Base-by-base conservation (phyloP, 2,888 invertebrate genomes). In the Diarsia mendica region DNA sequence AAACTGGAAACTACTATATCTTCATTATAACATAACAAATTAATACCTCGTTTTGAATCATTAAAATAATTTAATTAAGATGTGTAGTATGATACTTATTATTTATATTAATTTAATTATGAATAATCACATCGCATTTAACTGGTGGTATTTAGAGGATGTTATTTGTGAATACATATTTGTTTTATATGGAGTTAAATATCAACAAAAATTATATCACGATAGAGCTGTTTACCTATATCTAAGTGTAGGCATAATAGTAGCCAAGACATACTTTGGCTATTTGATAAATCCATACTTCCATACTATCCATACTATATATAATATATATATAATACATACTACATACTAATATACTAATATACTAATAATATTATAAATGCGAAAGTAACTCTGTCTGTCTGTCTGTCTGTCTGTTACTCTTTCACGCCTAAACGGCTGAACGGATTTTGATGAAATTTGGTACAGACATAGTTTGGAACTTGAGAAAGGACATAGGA, bases 21-120 rank as follows among this genome's bases (percentile, higher is more conserved):
- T 79, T 77, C 76, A 86, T 83, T 87, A 75, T 33, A 79, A 77
- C 48, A 53, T 70, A 69, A 74, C 68, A 74, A 84, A 84, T 79
- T 77, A 66, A 79, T 77, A 79, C 65, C 60, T 10, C 63, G 53
- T 80, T 84, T 71, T 71, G 72, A 72, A 77, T 80, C 75, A 87
- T 86, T 84, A 78, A 83, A 79, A 61, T 75, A 79, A 84, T 87
- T 75, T 80, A 87, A 87, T 86, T 77, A 72, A 82, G 68, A 70
- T 61, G 72, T 84, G 73, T 63, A 69, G 18, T 65, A 33, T 73
- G 58, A 67, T 66, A 46, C 48, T 53, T 61, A 23, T 68, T 83
- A 77, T 72, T 71, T 64, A 75, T 78, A 72, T 61, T 72, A 69
- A 78, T 67, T 61, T 85, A 78, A 74, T 82, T 87, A 83, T 80